Base-by-base conservation (phyloP, 2,113 vertebrate genomes). In the Phaethon lepturus region DNA sequence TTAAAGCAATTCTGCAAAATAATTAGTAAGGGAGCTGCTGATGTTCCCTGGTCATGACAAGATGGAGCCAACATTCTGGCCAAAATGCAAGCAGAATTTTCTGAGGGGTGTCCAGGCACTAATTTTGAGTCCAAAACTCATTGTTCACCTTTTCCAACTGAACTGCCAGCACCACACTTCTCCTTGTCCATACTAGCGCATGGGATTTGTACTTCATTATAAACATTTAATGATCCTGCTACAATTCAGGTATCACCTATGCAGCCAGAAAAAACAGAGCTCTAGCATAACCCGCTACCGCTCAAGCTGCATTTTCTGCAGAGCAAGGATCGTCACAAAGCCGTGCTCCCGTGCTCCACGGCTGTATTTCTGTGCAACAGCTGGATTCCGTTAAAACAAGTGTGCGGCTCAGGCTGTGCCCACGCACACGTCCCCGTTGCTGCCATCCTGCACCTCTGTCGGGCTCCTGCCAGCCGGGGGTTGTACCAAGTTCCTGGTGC, bases 391-490 rank as follows among this genome's bases (percentile, higher is more conserved):
- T 5, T 20, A 20, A 15, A 74, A 49, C 18, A 78, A 28, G 7
- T 1, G 1, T 2, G 23, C 17, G 1, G 18, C 47, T 75, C 22
- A 35, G 29, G n/a, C 31, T 68, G 17, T 8, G 64, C 20, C 55
- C 59, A 7, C 8, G 35, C 29, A 35, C 2, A 5, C 0, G 1
- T 23, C 18, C 38, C 47, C 6, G 0, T 2, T 33, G 49, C 49
- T 56, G 38, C n/a, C 23, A 53, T 4, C 10, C 44, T 40, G 20
- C 44, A 15, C 7, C 13, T 78, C 64, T 19, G 8, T 10, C 0
- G 0, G 25, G 7, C 28, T 63, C 29, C 74, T 40, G 12, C 31
- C n/a, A 76, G 29, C 20, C 26, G 59, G 20, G 23, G 26, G 33
- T 26, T 47, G 26, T 31, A 33, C 31, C n/a, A 63, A 3, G 15